phyloP scores from a whole-genome alignment of 2,888 invertebrate genomes.

The Callosobruchus maculatus region DNA sequence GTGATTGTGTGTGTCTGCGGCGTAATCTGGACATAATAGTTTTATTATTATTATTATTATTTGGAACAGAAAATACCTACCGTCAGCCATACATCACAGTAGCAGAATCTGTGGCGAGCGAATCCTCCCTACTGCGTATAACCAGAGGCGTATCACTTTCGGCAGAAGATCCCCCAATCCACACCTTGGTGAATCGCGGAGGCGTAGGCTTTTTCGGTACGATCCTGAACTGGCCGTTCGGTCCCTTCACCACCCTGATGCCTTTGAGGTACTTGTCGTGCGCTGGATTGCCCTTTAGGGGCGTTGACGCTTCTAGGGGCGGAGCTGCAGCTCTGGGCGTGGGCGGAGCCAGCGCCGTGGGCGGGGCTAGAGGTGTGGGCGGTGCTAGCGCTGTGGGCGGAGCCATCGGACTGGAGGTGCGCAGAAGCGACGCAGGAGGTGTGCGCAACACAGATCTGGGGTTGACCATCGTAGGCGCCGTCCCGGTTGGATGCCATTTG shows the following conservation, averaged over 20 bases:
- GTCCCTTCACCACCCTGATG: not conserved
- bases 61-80: too few relatives aligned
- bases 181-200: too few relatives aligned
- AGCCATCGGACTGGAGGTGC: not conserved
- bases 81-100: too few relatives aligned
- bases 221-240: not conserved
- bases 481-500: not conserved
- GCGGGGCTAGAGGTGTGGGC: too few relatives aligned
- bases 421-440: not conserved
- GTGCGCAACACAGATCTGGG: not conserved
- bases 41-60: too few relatives aligned
- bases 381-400: not conserved
- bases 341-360: not conserved
- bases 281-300: too few relatives aligned
- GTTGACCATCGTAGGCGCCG: not conserved
- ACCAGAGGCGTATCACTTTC: too few relatives aligned
- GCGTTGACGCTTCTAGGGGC: not conserved
- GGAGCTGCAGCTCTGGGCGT: not conserved
- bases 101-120: too few relatives aligned
- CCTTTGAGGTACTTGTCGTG: not conserved
- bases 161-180: too few relatives aligned
- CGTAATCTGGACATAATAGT: too few relatives aligned
- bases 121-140: too few relatives aligned
- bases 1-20: too few relatives aligned
- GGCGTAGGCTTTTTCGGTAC: not conserved